Percentiles rank a stretch among this genome's conserved stretches.
Conservation (phyloP, 2,888 invertebrate species). For the Drosophila antonietae region DNA sequence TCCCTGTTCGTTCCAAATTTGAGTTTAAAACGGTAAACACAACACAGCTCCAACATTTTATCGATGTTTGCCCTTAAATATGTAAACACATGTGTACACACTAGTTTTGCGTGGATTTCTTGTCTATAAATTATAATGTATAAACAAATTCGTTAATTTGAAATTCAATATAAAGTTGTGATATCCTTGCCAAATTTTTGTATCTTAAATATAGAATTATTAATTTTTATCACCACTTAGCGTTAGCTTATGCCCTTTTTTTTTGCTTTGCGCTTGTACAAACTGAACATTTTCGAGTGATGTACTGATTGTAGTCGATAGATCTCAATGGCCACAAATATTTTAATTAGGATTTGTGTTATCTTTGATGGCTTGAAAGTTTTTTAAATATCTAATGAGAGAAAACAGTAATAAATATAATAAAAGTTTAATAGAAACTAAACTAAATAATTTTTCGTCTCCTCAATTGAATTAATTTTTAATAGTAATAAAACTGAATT, state of each 20-base stretch:
- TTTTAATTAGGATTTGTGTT: not conserved
- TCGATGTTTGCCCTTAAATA: not conserved
- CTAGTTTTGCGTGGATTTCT: constrained; percentile 9
- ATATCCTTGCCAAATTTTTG: not conserved
- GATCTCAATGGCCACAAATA: not conserved
- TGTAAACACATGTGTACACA: constrained; percentile 29
- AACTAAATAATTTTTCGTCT: no score
- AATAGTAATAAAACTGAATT: no score
- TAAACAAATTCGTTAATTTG: not conserved
- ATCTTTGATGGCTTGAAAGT: not conserved
- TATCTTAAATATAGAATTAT: not conserved
- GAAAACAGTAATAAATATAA: no score
- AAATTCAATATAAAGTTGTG: not conserved
- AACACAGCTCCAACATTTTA: not conserved
- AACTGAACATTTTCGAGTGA: not conserved
- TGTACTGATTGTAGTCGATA: not conserved
- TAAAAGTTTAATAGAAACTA: no score
- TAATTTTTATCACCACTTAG: not conserved
- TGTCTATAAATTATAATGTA: not conserved
- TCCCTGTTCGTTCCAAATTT: constrained; percentile 11
- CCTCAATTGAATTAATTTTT: no score
- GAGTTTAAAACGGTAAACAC: constrained; percentile 49
- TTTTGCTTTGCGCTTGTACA: not conserved
- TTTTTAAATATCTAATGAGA: no score
- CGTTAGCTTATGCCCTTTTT: not conserved